Base-by-base conservation (phyloP, 1,140 invertebrate genomes). In the Scaptodrosophila lebanonensis region DNA sequence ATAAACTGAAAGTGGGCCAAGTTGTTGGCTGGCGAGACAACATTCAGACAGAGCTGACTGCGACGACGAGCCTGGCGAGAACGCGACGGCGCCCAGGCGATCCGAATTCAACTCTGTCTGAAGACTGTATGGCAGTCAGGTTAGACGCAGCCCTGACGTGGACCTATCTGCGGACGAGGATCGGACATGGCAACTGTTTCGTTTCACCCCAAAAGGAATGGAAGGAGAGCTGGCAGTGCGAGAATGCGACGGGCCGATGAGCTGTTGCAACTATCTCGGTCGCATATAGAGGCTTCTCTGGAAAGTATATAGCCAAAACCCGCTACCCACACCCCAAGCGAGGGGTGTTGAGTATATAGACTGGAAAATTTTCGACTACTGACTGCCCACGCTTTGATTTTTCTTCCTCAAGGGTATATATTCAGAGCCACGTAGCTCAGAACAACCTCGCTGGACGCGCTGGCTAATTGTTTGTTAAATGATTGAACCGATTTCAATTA, bases 31-130 rank as follows among this genome's bases (percentile, higher is more conserved):
- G 45, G 13, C 64, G 53, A 60, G 70, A 76, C 73, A 72, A 71
- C 69, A 79, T 85, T 61, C 66, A 79, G 69, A 67, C 77, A 83
- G 69, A 77, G 70, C 72, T 66, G 66, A 67, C 38, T 25, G 40
- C 16, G 17, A 22, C 11, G 63, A 59, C 66, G 70, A 82, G 42
- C 69, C 72, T 67, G 68, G 61, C 62, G 69, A 66, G 66, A 52
- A 50, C 42, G 40, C 66, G 45, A 44, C 50, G 44, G 48, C 35
- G 63, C 52, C 56, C 52, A 61, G 64, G 54, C 61, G 77, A 85
- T 71, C 73, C 77, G 83, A 65, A 66, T 54, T 60, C 63, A 79
- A 84, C 84, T 84, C 84, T 86, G 76, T 79, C 84, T 75, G 84
- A 85, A 79, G 76, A 86, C 84, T 84, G 84, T 83, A 73, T 79